Conservation (phyloP, 2,113 vertebrate species). For the Guaruba guarouba region DNA sequence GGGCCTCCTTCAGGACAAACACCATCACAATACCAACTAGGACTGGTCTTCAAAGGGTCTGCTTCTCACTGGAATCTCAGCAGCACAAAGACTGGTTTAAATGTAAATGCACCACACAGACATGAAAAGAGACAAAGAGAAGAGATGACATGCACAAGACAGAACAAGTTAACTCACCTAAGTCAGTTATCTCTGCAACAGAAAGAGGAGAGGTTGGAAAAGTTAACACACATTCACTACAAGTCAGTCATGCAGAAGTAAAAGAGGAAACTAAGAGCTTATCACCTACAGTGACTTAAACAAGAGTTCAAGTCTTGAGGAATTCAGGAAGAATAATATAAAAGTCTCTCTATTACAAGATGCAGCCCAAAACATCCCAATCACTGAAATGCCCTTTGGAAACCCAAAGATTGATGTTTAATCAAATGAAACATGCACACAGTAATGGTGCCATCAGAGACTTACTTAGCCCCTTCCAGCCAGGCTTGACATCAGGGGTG, state of each 20-base stretch:
- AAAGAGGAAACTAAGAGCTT: not conserved
- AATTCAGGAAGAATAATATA: not conserved
- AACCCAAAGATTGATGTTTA: not conserved
- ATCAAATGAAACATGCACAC: not conserved
- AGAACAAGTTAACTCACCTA: conserved; percentile 77
- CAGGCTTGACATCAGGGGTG: conserved; percentile 89
- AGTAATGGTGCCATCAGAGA: not conserved
- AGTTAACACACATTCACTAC: conserved; percentile 39
- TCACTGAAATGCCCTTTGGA: not conserved
- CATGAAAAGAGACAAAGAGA: not conserved
- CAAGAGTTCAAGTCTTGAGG: not conserved
- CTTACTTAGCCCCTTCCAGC: conserved; percentile 96
- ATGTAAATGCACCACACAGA: not conserved
- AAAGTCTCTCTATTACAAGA: not conserved
- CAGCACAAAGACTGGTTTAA: not conserved
- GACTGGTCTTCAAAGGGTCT: not conserved
- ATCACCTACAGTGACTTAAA: not conserved
- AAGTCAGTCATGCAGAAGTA: conserved; percentile 2
- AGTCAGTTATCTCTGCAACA: conserved; percentile 82
- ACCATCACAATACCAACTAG: not conserved
- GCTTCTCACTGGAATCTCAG: not conserved
- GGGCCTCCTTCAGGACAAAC: not conserved
- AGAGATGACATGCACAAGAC: not conserved
- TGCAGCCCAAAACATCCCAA: not conserved
- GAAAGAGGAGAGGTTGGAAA: conserved; percentile 73